Evolutionary conservation across 2,888 invertebrate species (phyloP), one percentile per base, ranked within the genome.

Genomic region (Caenorhabditis japonica): DNA sequence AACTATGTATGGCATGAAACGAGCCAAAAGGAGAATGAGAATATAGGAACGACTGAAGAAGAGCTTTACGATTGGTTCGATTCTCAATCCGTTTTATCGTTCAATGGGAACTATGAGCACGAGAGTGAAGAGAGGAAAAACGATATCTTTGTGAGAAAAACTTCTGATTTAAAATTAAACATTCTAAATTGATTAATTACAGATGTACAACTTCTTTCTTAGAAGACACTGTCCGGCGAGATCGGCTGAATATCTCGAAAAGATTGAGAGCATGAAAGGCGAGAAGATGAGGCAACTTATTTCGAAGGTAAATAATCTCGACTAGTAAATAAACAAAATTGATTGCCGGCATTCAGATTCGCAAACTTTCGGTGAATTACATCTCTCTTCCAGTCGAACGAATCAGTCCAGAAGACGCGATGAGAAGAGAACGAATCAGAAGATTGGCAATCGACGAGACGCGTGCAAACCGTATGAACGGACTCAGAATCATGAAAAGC

Each of bases 121-220:
- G 2, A n/a, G 10, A 34, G 25, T 44, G 15, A 44, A 19, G 43
- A 43, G 17, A 17, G 23, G 34, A 25, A 44, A 8, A 30, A 56
- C 19, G 19, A 38, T n/a, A 44, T 62, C 13, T 62, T 62, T 12
- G 62, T 62, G 15, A 53, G 62, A 39, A 23, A 23, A 7, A 30
- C 2, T 23, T 15, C 8, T 23, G 2, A 47, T 12, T 27, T 8
- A 10, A 30, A 10, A 4, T 7, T 5, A 7, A 1, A 4, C 12
- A 10, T 21, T 23, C 34, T 12, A 7, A 17, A 39, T 27, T 33
- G 0, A 10, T 30, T 23, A n/a, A 4, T 47, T 62, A 5, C 46
- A 62, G 62, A 53, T 62, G 62, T 62, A 62, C 52, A 53, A 62
- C 21, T 47, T 62, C 39, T 62, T 53, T 30, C 38, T 8, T 15